Base-by-base conservation (phyloP, 2,888 invertebrate genomes). In the Lymantria monacha region DNA sequence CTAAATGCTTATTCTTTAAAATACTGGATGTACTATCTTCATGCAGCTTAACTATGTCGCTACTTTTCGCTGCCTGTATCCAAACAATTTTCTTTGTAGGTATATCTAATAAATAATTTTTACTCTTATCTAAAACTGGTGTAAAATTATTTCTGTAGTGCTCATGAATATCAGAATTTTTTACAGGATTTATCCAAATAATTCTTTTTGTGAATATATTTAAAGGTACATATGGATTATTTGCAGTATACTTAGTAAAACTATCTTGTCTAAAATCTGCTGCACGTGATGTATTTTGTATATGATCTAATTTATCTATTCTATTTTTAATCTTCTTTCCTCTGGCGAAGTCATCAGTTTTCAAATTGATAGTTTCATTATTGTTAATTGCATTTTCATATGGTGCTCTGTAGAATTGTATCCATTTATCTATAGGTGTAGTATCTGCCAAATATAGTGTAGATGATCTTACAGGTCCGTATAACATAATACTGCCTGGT, bases 401-500 rank as follows among this genome's bases (percentile, higher is more conserved):
- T 38, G 38, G 30, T 11, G 3, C 11, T 13, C 13, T 8, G 9
- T n/a, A 38, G 12, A 12, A 15, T 42, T 42, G 42, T 11, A 14
- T 37, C 38, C 38, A 33, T 13, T 22, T 22, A 22, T 22, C 22
- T 22, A 22, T 22, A 5, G 2, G 5, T 5, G n/a, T 37, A 11
- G 50, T 14, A 30, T 38, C 38, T 9, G 46, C 50, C 7, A 43
- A 37, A 51, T 51, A 46, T 12, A 51, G 30, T 31, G 42, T 31
- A 7, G 46, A 51, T 38, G 38, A 51, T 8, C 42, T 15, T 31
- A 51, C 37, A 30, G 43, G 42, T 9, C 42, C 65, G 22, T 74
- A 69, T 31, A 59, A 55, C 14, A 68, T 53, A 44, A 60, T 46
- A n/a, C 66, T 50, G 14, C 59, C 51, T 30, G 47, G 53, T 7